Evolutionary conservation across 2,113 vertebrate genomes (phyloP).

Genomic region (Dipodomys stephensi): DNA sequence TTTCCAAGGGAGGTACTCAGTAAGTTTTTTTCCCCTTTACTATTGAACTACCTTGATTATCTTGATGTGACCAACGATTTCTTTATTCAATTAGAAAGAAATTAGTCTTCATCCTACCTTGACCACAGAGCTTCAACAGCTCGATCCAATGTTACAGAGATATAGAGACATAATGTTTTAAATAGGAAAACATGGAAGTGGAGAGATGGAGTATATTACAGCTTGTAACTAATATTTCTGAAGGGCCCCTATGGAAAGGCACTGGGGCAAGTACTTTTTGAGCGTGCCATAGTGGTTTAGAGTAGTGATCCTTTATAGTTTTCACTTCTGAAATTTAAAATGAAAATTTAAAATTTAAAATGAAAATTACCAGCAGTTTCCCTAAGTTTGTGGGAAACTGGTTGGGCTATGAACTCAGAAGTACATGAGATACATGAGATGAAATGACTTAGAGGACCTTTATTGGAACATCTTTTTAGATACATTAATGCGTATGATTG

Average conservation of each 20-base stretch:
- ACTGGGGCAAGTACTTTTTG: neutral
- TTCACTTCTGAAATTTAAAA: constrained; percentile 30
- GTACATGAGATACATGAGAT: neutral
- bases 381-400: constrained; percentile 9
- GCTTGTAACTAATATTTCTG: constrained; percentile 14
- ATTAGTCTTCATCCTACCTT: neutral
- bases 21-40: neutral
- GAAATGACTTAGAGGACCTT: neutral
- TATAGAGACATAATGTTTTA: neutral
- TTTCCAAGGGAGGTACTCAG: neutral
- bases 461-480: neutral
- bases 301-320: neutral
- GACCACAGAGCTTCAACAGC: constrained; percentile 8
- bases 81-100: neutral
- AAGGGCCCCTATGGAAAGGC: neutral
- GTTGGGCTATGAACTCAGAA: constrained; percentile 5
- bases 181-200: constrained; percentile 20
- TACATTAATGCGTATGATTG: neutral
- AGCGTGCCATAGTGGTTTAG: neutral
- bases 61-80: neutral
- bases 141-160: neutral
- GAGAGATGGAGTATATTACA: neutral
- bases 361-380: neutral
- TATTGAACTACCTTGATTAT: constrained; percentile 3
- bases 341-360: too few relatives aligned